A percentile compares a stretch with the other conserved stretches of the same genome.
Conservation (phyloP, 2,113 vertebrate genomes). For the Heloderma charlesbogerti region DNA sequence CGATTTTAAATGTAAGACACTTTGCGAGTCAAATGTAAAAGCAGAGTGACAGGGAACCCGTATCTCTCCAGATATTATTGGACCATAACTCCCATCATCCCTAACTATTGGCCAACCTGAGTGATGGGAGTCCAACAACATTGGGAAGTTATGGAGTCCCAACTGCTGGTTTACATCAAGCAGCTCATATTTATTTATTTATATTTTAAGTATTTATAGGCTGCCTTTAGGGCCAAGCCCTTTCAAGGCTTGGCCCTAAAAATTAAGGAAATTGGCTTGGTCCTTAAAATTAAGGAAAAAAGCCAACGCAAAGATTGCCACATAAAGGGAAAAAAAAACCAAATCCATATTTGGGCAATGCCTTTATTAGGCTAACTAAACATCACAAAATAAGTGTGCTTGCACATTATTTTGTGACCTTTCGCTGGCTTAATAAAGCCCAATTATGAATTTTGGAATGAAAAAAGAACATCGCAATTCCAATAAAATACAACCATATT, state of each 20-base stretch:
- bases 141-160: not conserved
- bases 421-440: no score
- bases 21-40: not conserved
- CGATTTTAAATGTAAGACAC: no score
- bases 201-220: not conserved
- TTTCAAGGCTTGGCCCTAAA: not conserved
- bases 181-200: not conserved
- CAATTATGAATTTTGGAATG: no score
- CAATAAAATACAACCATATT: not conserved
- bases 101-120: not conserved
- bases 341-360: no score
- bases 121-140: not conserved
- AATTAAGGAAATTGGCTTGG: no score
- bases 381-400: no score
- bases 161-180: not conserved
- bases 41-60: not conserved
- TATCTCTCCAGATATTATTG: not conserved
- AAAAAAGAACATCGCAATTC: not conserved
- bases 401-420: no score
- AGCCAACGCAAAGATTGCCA: no score
- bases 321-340: no score
- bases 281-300: not conserved
- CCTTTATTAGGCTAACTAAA: no score
- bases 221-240: not conserved
- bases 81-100: not conserved